Base-by-base conservation (phyloP, 53 echinoderm and acorn worm genomes). In the Henricia sp. region DNA sequence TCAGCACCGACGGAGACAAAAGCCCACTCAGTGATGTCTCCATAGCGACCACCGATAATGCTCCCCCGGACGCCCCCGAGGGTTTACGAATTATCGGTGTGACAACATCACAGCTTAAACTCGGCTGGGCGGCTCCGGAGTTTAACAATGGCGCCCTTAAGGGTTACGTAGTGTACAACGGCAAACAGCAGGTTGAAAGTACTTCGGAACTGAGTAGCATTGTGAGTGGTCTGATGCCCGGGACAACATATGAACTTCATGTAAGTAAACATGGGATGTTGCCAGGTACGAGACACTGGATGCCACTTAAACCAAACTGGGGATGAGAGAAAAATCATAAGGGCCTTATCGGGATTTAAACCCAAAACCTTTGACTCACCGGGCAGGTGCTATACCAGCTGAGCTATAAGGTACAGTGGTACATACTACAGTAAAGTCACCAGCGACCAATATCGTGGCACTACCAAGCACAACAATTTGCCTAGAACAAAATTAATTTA, bases 101-200 rank as follows among this genome's bases (percentile, higher is more conserved):
- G 35, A 92, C 97, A 13, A 94, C 85, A 12, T 88, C 90, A 43
- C 99, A 99, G 83, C 58, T 99, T 33, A 94, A 87, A 34, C 46
- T 99, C 8, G 88, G 94, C 9, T 94, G 94, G 99, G 69, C 89
- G 51, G 90, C 99, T 14, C 99, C 92, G 1, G 73, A 85, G 28
- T 92, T 83, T 70, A 88, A 84, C 83, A 99, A 92, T 58, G 94
- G 90, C 9, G 91, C 75, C 32, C 75, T 94, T 24, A 99, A 92
- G 83, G 90, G 94, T 1, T 99, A 94, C 57, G 58, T 90, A 46
- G 89, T 94, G 8, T 99, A 94, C 60, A 94, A 94, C 50, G 92
- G 94, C n/a, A 96, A 93, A 64, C 93, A 96, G 9, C 85, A 89
- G 72, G 86, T 94, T 2, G 99, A 99, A 23, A 88, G 70, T 0